These are phyloP conservation scores for Epicauta chinensis DNA, from an alignment of 1,140 invertebrate species.

Conservation along the genomic window DNA sequence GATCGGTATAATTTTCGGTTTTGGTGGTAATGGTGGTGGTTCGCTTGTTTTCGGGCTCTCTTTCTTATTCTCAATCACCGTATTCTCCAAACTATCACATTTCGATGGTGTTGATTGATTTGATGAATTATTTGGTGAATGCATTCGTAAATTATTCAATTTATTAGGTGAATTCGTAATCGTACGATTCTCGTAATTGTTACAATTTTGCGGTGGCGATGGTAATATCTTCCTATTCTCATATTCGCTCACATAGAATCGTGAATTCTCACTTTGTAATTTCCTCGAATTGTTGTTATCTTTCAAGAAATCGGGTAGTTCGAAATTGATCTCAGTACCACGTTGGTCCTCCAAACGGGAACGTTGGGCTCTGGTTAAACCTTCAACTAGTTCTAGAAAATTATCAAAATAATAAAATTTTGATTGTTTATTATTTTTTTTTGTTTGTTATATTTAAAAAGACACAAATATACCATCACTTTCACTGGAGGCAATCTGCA, in stretches of 20 bases:
- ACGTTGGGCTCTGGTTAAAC: slow-evolving; percentile 67
- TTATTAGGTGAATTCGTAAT: slow-evolving; percentile 1
- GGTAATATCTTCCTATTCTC: background rate
- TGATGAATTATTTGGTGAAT: slow-evolving; percentile 14
- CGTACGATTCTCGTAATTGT: slow-evolving; percentile 26
- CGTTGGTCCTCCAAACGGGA: slow-evolving; percentile 73
- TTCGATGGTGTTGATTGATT: slow-evolving; percentile 28
- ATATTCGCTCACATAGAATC: background rate
- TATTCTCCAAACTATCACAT: slow-evolving; percentile 30
- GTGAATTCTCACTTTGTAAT: slow-evolving; percentile 12
- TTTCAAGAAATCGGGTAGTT: slow-evolving; percentile 73
- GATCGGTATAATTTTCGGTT: slow-evolving; percentile 52
- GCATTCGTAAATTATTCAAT: slow-evolving; percentile 2
- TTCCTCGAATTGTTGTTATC: slow-evolving; percentile 43
- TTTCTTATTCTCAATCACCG: slow-evolving; percentile 29
- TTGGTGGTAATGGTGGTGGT: slow-evolving; percentile 52
- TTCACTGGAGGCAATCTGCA: slow-evolving; percentile 56
- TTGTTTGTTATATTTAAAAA: background rate
- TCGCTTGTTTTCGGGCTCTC: slow-evolving; percentile 23
- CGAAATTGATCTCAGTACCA: slow-evolving; percentile 74
- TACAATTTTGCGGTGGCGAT: slow-evolving; percentile 11
- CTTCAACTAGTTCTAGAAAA: slow-evolving; percentile 53
- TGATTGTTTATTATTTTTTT: background rate
- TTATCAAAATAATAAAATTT: background rate
- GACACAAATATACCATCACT: slow-evolving; percentile 53